Conservation (phyloP, 2,113 vertebrate genomes). For the Burhinus bistriatus region DNA sequence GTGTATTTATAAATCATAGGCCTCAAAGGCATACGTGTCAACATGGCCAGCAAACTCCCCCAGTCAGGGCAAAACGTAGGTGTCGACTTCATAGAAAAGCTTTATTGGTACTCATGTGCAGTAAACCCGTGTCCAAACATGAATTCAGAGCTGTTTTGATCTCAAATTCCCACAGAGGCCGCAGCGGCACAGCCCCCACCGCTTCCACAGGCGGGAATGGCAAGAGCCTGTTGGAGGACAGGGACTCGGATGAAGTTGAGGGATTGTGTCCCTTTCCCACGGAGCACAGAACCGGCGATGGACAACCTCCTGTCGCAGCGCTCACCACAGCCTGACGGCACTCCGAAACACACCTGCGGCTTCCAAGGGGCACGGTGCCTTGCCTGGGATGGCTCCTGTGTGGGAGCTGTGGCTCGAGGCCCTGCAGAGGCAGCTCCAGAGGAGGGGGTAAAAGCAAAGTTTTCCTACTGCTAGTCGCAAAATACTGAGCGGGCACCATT, state of each 20-base stretch:
- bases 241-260: accelerated
- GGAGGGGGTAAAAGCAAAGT: neutral
- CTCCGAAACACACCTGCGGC: neutral
- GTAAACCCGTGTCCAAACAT: accelerated
- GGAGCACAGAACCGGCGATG: accelerated
- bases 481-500: neutral
- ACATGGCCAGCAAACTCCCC: accelerated
- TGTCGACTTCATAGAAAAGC: neutral
- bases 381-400: no score
- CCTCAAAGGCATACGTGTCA: accelerated
- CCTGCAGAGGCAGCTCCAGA: no score
- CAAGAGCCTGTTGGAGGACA: accelerated
- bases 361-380: accelerated
- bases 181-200: accelerated
- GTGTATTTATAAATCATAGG: accelerated
- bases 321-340: no score
- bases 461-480: neutral
- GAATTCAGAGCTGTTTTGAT: neutral
- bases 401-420: no score
- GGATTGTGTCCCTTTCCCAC: neutral
- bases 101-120: neutral
- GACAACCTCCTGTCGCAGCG: accelerated
- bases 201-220: neutral
- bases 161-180: no score
- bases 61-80: neutral